A percentile compares a stretch with the other conserved stretches of the same genome.
These are phyloP conservation scores for Trididemnum clinides DNA, from an alignment of 23 tunicate genomes.

Conservation along the genomic window DNA sequence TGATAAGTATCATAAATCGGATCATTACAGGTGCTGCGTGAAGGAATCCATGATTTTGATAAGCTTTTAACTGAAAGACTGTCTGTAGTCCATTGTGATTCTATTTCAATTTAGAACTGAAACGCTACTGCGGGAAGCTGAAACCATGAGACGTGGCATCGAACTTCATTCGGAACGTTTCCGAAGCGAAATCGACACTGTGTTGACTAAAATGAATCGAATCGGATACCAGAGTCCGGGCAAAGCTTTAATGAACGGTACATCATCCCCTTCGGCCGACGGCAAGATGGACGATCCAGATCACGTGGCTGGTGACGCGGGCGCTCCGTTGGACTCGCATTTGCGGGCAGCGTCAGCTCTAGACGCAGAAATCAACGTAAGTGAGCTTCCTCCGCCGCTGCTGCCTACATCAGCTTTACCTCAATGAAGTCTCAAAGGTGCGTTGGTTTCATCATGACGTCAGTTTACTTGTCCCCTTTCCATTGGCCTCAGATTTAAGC, in stretches of 20 bases:
- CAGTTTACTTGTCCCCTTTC: no score
- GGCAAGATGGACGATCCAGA: background rate
- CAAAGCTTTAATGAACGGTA: background rate
- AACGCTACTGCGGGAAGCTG: slow-evolving; percentile 46
- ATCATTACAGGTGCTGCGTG: no score
- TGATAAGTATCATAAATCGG: no score
- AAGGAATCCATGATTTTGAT: no score
- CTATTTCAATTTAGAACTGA: slow-evolving; percentile 74
- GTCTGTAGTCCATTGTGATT: no score
- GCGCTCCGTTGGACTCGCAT: background rate
- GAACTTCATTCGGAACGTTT: slow-evolving; percentile 42
- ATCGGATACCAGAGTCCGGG: background rate
- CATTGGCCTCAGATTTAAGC: no score
- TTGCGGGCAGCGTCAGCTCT: slow-evolving; percentile 28
- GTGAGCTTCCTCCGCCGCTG: slow-evolving; percentile 48
- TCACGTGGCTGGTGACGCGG: background rate
- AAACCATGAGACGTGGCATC: slow-evolving; percentile 47
- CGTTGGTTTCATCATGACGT: no score
- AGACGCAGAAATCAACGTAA: slow-evolving; percentile 33
- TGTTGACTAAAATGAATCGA: background rate
- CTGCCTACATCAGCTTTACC: slow-evolving; percentile 31
- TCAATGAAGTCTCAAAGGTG: no score
- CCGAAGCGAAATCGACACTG: slow-evolving; percentile 28
- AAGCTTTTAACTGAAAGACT: no score
- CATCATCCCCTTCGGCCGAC: background rate